Evolutionary conservation across 2,113 vertebrate species (phyloP), one percentile per base, ranked within the genome.

Genomic region (Bolborhynchus lineola): DNA sequence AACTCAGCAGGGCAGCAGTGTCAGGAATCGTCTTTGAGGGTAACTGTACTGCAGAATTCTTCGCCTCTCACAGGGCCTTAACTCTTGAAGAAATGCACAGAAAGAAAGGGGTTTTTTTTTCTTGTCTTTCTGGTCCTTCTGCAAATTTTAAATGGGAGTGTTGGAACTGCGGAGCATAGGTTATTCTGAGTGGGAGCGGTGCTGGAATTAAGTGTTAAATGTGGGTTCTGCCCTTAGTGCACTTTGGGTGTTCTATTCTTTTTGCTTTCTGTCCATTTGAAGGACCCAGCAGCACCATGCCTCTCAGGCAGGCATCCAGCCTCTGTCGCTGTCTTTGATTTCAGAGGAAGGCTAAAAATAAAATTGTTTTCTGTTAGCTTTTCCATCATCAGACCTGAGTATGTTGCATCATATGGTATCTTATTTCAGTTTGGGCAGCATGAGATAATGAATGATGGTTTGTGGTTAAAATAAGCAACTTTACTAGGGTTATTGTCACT

Each of bases 331-430:
- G 24, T 79, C 81, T 95, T 95, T 79, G 67, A 87, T 87, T 93
- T 94, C 83, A 91, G 74, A 72, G 57, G 24, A 84, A 82, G 62
- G 57, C 86, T 93, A 91, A 94, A 96, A 96, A 96, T 92, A 95
- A 91, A 92, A 89, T 42, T 88, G 82, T 94, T 93, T 91, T 92
- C 72, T 96, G n/a, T 88, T 93, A 64, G 52, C 50, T 90, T 63
- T 80, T 75, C 76, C 44, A 82, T 92, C 77, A 75, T 82, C 90
- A 91, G 92, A 69, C 80, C 57, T 79, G 60, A 35, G 28, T 9
- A 9, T 0, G 0, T 89, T 96, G 81, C 88, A 92, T 96, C 88
- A 89, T 65, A 21, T 0, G 0, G 19, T 81, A 42, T 94, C 86
- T 84, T 41, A 35, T 93, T 93, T 93, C 93, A 95, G 72, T 88